phyloP scores from a whole-genome alignment of 2,113 vertebrate species.

The Archocentrus centrarchus region DNA sequence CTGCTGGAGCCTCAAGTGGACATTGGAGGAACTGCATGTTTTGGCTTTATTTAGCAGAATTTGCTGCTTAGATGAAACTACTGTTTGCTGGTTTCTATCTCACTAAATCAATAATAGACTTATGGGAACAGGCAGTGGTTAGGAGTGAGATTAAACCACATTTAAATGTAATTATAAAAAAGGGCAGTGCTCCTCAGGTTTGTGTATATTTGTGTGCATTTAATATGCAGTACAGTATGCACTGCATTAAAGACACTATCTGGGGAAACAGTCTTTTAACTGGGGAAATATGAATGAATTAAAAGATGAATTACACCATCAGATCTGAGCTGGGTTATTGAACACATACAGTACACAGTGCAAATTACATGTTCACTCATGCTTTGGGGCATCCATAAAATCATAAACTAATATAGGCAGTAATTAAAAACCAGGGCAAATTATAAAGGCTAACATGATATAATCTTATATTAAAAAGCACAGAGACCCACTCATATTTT shows the following conservation, averaged over 20 bases:
- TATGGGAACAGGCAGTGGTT: neutral
- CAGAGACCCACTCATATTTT: neutral
- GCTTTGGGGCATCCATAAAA: neutral
- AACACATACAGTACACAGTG: neutral
- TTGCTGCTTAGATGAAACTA: neutral
- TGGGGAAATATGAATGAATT: constrained; percentile 40
- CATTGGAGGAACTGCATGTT: neutral
- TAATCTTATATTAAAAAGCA: neutral
- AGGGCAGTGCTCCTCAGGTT: neutral
- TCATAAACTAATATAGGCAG: neutral
- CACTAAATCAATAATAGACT: neutral
- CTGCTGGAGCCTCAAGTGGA: neutral
- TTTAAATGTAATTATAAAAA: constrained; percentile 46
- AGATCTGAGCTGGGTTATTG: neutral
- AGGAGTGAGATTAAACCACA: constrained; percentile 38
- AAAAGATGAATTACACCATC: constrained; percentile 18
- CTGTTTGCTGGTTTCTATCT: constrained; percentile 1
- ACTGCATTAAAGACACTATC: constrained; percentile 3
- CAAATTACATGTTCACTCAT: neutral
- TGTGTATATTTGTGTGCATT: neutral
- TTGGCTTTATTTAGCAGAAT: neutral
- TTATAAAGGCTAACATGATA: neutral
- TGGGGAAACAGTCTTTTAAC: constrained; percentile 38
- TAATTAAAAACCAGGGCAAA: constrained; percentile 15
- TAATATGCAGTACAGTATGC: constrained; percentile 12